These are phyloP conservation scores for Mesorhabditis sp. DNA, from an alignment of 2,888 invertebrate genomes.

Conservation along the genomic window DNA sequence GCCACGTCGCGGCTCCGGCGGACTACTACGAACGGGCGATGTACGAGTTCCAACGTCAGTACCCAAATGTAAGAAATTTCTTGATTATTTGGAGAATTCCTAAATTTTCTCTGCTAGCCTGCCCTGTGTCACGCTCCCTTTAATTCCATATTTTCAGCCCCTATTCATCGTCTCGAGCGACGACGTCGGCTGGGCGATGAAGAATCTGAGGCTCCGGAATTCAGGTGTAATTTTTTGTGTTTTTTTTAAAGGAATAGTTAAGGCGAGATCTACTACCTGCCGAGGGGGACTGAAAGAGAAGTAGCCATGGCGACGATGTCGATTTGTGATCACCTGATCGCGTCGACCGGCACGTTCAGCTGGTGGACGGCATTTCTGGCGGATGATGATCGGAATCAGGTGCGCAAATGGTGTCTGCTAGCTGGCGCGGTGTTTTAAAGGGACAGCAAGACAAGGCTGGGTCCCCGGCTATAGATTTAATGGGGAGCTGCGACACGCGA, in stretches of 20 bases:
- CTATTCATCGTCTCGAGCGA: slow-evolving; percentile 60
- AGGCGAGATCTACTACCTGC: slow-evolving; percentile 28
- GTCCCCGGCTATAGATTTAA: no score
- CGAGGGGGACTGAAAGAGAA: slow-evolving; percentile 37
- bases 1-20: slow-evolving; percentile 57
- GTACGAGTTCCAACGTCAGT: slow-evolving; percentile 15
- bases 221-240: background rate
- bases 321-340: slow-evolving; percentile 57
- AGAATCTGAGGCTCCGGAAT: slow-evolving; percentile 19
- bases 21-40: slow-evolving; percentile 56
- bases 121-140: no score
- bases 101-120: background rate
- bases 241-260: slow-evolving; percentile 4
- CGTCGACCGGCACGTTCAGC: slow-evolving; percentile 59
- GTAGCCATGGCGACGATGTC: slow-evolving; percentile 59
- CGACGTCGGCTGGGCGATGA: slow-evolving; percentile 56
- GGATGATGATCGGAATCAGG: background rate
- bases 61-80: background rate
- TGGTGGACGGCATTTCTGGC: slow-evolving; percentile 61
- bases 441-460: no score
- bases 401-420: background rate
- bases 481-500: no score
- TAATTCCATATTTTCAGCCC: slow-evolving; percentile 29
- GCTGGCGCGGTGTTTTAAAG: no score
- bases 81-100: background rate